phyloP scores from a whole-genome alignment of 2,888 invertebrate species.

The Platycheirus albimanus region DNA sequence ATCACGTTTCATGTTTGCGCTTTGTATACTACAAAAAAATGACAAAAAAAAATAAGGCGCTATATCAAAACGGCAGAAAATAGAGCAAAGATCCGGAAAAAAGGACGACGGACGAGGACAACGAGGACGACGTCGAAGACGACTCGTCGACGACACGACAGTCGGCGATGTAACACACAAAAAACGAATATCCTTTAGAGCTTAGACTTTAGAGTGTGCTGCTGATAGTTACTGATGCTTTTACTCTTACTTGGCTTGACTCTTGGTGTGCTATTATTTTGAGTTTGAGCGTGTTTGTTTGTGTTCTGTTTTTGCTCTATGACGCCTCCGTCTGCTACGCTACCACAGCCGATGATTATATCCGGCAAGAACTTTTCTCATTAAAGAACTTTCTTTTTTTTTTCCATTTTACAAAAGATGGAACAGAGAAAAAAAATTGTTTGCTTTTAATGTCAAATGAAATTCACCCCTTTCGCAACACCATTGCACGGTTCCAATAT shows the following conservation, averaged over 20 bases:
- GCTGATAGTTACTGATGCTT: slow-evolving; percentile 42
- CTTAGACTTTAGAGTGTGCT: slow-evolving; percentile 6
- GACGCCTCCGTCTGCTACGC: slow-evolving; percentile 27
- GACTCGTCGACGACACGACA: no score
- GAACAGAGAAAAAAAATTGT: slow-evolving; percentile 47
- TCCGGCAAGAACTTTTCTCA: slow-evolving; percentile 72
- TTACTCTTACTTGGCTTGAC: slow-evolving; percentile 4
- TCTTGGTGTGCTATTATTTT: slow-evolving; percentile 22
- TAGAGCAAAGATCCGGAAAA: slow-evolving; percentile 43
- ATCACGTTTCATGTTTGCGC: slow-evolving; percentile 69
- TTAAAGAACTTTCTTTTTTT: slow-evolving; percentile 60
- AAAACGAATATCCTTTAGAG: slow-evolving; percentile 44
- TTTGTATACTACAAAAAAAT: no score
- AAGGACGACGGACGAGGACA: slow-evolving; percentile 10
- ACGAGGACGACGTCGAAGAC: no score
- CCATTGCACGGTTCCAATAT: slow-evolving; percentile 24
- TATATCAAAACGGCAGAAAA: slow-evolving; percentile 18
- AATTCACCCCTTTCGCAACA: slow-evolving; percentile 49
- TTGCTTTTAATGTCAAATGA: slow-evolving; percentile 54
- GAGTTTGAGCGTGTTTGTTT: slow-evolving; percentile 30
- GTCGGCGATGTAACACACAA: no score
- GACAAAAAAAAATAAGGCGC: slow-evolving; percentile 19
- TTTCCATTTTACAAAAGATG: slow-evolving; percentile 47
- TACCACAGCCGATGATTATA: slow-evolving; percentile 61
- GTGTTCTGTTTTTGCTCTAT: slow-evolving; percentile 2